These are phyloP conservation scores for Harmothoe impar DNA, from an alignment of 2,888 invertebrate species.

Conservation along the genomic window DNA sequence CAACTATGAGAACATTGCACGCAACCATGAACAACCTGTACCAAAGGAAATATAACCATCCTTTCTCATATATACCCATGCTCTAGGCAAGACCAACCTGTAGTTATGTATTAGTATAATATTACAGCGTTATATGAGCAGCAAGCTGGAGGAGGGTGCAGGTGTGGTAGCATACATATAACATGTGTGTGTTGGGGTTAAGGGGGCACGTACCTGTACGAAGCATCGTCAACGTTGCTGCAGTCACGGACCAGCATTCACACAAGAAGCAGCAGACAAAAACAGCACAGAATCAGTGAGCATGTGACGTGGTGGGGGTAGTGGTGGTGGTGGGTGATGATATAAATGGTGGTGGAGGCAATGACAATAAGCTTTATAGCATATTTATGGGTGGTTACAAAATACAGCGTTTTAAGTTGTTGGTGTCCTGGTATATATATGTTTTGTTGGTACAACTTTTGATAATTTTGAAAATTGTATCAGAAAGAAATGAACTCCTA, in stretches of 20 bases:
- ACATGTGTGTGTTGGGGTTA: neutral
- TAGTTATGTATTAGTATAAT: too few relatives aligned
- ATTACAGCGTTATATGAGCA: too few relatives aligned
- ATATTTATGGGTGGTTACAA: neutral
- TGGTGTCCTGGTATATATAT: neutral
- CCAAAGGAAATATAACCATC: too few relatives aligned
- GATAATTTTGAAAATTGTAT: too few relatives aligned
- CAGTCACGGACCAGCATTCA: conserved; percentile 34
- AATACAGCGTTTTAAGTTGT: neutral
- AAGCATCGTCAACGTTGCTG: conserved; percentile 45
- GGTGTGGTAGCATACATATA: too few relatives aligned
- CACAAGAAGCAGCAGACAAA: conserved; percentile 45
- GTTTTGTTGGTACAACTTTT: too few relatives aligned
- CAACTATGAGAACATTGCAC: too few relatives aligned
- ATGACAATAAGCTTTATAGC: neutral
- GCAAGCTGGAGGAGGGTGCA: too few relatives aligned
- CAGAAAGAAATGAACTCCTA: too few relatives aligned
- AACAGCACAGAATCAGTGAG: conserved; percentile 45
- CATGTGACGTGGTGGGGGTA: neutral
- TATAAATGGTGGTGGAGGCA: neutral
- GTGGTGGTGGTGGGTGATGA: neutral
- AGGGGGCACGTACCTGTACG: conserved; percentile 43
- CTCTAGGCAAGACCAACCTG: too few relatives aligned
- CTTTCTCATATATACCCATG: too few relatives aligned
- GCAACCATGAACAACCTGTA: too few relatives aligned